Base-by-base conservation (phyloP, 2,888 invertebrate species). In the Scrobipalpa atriplicella region DNA sequence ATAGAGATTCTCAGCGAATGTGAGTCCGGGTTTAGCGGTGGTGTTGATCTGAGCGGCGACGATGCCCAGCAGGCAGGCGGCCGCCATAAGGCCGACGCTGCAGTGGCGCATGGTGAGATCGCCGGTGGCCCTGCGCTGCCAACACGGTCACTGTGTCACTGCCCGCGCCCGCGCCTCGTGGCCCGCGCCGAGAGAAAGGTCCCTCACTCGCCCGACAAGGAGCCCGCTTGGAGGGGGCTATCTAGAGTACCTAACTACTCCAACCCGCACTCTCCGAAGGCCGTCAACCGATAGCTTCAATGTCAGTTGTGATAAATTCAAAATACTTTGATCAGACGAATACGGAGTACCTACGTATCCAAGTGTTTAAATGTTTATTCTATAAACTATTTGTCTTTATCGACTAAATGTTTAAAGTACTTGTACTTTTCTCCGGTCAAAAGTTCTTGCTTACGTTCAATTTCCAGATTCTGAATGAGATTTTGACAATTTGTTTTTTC, bases 71-170 rank as follows among this genome's bases (percentile, higher is more conserved):
- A 39, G 72, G 68, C 68, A 80, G 69, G 67, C 75, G 73, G 72
- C 72, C 77, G 83, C 72, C 70, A 84, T 70, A 69, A 76, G 77
- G 76, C 82, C 78, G 66, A 80, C 73, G 71, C 73, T 78, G 75
- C 78, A 77, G 75, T 79, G 80, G 85, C 80, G 81, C 91, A 91
- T 91, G 85, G 56, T 51, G 18, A 18, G 52, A 36, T n/a, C 9
- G 56, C 86, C 84, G 75, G 78, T 56, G 67, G 79, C 86, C 83
- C 85, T 85, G 83, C 81, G 76, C 80, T 79, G 82, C 81, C 75
- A 82, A 82, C 87, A 85, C 90, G 90, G 90, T 87, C 89, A 89
- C 90, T 86, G 79, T 89, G 89, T 84, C 90, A 90, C 90, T 90
- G 89, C 16, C 60, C 60, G 36, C 54, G 16, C 52, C 19, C 18